Base-by-base conservation (phyloP, 2,888 invertebrate genomes). In the Lasioglossum zephyrum region DNA sequence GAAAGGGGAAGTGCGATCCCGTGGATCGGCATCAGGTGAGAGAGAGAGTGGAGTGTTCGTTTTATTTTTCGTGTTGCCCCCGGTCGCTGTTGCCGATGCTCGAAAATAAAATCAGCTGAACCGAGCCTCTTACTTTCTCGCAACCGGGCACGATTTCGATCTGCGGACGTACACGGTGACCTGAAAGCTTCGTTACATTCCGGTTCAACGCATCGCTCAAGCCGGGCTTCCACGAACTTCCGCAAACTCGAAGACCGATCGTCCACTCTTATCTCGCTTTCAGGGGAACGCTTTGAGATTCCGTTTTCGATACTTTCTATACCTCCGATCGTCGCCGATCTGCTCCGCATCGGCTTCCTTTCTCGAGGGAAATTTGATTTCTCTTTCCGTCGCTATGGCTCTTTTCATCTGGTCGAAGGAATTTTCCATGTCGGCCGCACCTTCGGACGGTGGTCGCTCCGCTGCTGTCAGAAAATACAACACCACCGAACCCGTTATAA, bases 71-170 rank as follows among this genome's bases (percentile, higher is more conserved):
- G 78, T 87, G 86, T 88, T 90, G 31, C 36, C 87, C 87, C 63
- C 85, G 60, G 66, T 11, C 11, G n/a, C 22, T 57, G n/a, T 11
- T 74, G 84, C 72, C 73, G 85, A 79, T 75, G 85, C 76, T 89
- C 80, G 86, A 84, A 91, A 92, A 92, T 89, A 91, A 92, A 92
- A 89, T 90, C 78, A 79, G 88, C 90, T 89, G 88, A 85, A 80
- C 85, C 89, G 72, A 87, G 87, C 88, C 91, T 90, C 85, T 92
- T 88, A 92, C 92, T 92, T 92, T 92, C 92, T 89, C 92, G 88
- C 76, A n/a, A n/a, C 70, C 73, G 74, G 82, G 76, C 81, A 77
- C 66, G 85, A 85, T 88, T 82, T 84, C 85, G 85, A 83, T 87
- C 82, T 76, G 73, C 47, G 53, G 60, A 36, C 36, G 69, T 82